Percentiles rank a stretch among this genome's conserved stretches.
Conservation (phyloP, 2,888 invertebrate genomes). For the Clanis bilineata region DNA sequence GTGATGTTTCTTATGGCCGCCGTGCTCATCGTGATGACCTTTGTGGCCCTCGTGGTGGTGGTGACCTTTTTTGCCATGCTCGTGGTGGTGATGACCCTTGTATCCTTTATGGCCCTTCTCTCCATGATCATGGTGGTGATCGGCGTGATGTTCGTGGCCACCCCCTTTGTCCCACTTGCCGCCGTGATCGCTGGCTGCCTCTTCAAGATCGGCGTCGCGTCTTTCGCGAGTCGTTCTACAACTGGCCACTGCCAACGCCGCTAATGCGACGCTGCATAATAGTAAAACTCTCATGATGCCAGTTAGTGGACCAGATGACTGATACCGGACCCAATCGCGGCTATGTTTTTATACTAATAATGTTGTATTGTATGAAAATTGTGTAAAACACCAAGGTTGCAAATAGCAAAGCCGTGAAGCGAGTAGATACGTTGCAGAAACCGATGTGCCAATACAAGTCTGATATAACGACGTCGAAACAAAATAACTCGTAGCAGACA, state of each 20-base stretch:
- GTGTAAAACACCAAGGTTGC: conserved; percentile 78
- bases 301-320: conserved; percentile 60
- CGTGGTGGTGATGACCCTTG: conserved; percentile 83
- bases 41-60: conserved; percentile 86
- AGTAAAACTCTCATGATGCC: conserved; percentile 66
- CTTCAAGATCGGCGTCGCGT: conserved; percentile 78
- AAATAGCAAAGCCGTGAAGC: conserved; percentile 46
- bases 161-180: conserved; percentile 83
- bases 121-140: conserved; percentile 85
- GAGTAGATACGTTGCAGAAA: conserved; percentile 63
- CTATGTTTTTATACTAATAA: conserved; percentile 72
- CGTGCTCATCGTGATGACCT: conserved; percentile 84
- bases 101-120: conserved; percentile 90
- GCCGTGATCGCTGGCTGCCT: conserved; percentile 73
- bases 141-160: conserved; percentile 84
- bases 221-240: conserved; percentile 74
- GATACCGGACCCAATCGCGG: conserved; percentile 51
- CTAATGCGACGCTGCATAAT: conserved; percentile 67
- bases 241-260: conserved; percentile 79
- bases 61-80: conserved; percentile 87
- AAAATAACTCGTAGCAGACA: not conserved
- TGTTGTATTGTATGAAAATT: conserved; percentile 68
- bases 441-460: conserved; percentile 56
- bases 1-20: conserved; percentile 85
- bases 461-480: not conserved